phyloP scores from a whole-genome alignment of 2,113 vertebrate species.

The Motacilla tschutschensis region DNA sequence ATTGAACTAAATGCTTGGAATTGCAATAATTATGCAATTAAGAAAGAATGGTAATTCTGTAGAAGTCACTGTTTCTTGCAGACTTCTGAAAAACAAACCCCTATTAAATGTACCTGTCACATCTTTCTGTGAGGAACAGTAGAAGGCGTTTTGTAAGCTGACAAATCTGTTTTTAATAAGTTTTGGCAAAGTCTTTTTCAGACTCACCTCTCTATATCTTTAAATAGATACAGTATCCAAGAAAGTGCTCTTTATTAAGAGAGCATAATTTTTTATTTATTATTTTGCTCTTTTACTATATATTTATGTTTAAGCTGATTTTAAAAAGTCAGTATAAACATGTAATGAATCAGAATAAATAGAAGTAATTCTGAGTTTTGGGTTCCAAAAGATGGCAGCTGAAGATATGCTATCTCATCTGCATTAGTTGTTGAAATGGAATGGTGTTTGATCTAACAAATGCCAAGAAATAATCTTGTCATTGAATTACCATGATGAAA shows the following conservation, averaged over 20 bases:
- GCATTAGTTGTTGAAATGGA: not conserved
- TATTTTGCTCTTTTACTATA: not conserved
- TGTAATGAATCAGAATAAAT: not conserved
- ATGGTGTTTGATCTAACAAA: not conserved
- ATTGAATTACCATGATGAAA: not conserved
- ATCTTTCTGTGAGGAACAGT: not conserved
- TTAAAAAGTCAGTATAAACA: not conserved
- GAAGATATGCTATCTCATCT: not conserved
- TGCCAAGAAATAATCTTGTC: not conserved
- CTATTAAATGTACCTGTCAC: rapidly evolving
- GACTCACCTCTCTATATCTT: not conserved
- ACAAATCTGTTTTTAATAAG: not conserved
- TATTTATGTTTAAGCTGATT: not conserved
- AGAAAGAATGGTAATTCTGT: not conserved
- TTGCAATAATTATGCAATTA: not conserved
- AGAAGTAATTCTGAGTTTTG: not conserved
- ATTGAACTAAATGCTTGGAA: not conserved
- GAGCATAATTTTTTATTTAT: not conserved
- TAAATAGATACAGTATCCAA: not conserved
- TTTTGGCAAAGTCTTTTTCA: not conserved
- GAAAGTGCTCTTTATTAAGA: not conserved
- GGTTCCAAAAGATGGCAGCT: not conserved
- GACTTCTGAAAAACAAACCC: not conserved
- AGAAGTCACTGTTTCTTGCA: not conserved
- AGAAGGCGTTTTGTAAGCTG: not conserved